These are phyloP conservation scores for Drosophila watanabei DNA, from an alignment of 1,140 invertebrate species.

Conservation along the genomic window DNA sequence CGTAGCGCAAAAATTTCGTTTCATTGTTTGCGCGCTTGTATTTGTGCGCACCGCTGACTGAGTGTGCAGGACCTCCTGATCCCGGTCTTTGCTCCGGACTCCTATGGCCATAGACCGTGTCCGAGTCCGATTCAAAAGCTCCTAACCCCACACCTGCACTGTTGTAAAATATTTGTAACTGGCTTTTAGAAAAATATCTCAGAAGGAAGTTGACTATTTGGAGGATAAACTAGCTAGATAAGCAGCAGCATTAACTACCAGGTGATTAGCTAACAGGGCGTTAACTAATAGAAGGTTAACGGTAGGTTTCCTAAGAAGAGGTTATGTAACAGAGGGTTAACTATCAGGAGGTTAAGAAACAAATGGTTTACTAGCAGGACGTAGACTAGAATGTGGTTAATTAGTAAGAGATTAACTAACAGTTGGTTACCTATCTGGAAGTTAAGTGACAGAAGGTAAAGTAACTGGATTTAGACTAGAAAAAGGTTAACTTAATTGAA, in stretches of 20 bases:
- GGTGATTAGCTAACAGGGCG: background rate
- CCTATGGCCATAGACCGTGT: conserved; percentile 14
- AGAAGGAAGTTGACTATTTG: background rate
- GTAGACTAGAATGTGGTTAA: no score
- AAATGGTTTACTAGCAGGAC: no score
- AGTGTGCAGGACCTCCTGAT: conserved; percentile 35
- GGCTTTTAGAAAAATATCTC: background rate
- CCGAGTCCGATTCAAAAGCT: conserved; percentile 17
- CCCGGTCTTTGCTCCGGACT: conserved; percentile 41
- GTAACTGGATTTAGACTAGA: background rate
- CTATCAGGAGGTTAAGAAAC: background rate
- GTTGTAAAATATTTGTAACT: background rate
- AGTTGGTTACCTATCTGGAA: no score
- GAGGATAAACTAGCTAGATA: no score
- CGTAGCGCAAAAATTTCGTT: conserved; percentile 74
- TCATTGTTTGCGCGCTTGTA: conserved; percentile 70
- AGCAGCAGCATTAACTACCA: no score
- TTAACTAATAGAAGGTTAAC: background rate
- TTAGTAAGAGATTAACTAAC: no score
- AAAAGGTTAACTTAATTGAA: background rate
- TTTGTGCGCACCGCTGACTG: conserved; percentile 25
- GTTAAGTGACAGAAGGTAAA: background rate
- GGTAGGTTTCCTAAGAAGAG: no score
- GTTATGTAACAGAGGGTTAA: background rate
- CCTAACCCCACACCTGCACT: conserved; percentile 3